Evolutionary conservation across 2,113 vertebrate genomes (phyloP), one percentile per base, ranked within the genome.

Genomic region (Irena cyanogastra): DNA sequence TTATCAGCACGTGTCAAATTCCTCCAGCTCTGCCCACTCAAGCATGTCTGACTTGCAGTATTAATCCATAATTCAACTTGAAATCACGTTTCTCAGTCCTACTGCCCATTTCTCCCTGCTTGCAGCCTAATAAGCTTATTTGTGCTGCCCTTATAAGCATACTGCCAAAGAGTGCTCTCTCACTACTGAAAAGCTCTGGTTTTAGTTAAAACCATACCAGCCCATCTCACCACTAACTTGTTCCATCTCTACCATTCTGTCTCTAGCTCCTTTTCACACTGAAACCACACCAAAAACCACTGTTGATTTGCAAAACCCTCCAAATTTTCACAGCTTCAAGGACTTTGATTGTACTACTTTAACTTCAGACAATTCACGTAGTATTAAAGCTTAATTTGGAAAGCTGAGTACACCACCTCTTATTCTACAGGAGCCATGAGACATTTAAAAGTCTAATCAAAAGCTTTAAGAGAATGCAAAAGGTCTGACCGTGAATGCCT

Each of bases 1-100:
- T 97, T 95, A 96, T 95, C 95, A 91, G 90, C 69, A 92, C 44
- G 2, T 44, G 87, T 80, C 92, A 94, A 97, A 97, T 94, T 97
- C 89, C 59, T 90, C 63, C 81, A 93, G 81, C 49, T 91, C 93
- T 96, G 89, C 39, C 72, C 88, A 88, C 65, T 96, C 82, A 78
- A 95, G 95, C 94, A 90, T 61, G 85, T 88, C 93, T 81, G 83
- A 94, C 93, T 82, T 56, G 37, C 81, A 90, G 86, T 69, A 92
- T 95, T 97, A 98, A 97, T 89, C 77, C 66, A 3, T 94, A 93
- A 91, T 64, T 66, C 90, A 75, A 90, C 90, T 72, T 65, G 60
- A 89, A 89, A 80, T 35, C n/a, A 66, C 33, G 7, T 33, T 79
- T 52, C 53, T 93, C 31, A 52, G 75, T 47, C 30, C 47, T 63